phyloP scores from a whole-genome alignment of 2,797 vertebrate genomes.

The Decapterus maruadsi region DNA sequence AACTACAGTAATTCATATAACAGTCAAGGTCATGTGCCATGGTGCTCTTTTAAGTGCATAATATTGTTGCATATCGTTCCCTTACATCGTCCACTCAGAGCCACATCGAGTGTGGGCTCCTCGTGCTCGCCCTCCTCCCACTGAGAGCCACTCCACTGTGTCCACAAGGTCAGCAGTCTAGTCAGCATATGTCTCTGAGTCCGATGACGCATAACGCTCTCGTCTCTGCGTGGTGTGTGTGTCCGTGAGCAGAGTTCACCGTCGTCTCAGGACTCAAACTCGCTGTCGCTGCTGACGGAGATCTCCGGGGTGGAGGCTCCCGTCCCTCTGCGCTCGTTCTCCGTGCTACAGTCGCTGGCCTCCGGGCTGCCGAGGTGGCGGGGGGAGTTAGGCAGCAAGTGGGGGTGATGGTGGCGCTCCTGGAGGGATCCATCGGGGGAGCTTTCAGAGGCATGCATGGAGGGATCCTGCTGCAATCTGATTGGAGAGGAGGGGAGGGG shows the following conservation, averaged over 20 bases:
- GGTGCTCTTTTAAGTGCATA: slow-evolving; percentile 79
- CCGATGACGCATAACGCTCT: background rate
- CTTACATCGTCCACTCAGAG: slow-evolving; percentile 34
- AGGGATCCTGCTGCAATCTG: slow-evolving; percentile 84
- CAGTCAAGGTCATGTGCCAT: slow-evolving; percentile 52
- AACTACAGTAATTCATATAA: slow-evolving; percentile 34
- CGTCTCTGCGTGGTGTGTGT: too few relatives aligned
- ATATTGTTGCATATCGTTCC: slow-evolving; percentile 49
- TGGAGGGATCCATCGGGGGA: slow-evolving; percentile 76
- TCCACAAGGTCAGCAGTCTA: slow-evolving; percentile 26
- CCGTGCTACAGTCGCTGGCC: slow-evolving; percentile 84
- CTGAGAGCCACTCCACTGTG: slow-evolving; percentile 29
- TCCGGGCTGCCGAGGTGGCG: slow-evolving; percentile 79
- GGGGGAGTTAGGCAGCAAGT: slow-evolving; percentile 71
- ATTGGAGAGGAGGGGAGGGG: background rate
- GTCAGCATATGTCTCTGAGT: slow-evolving; percentile 28
- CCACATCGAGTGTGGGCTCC: slow-evolving; percentile 24
- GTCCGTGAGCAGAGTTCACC: background rate
- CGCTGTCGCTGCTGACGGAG: slow-evolving; percentile 88
- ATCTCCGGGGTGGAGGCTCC: slow-evolving; percentile 84
- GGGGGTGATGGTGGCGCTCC: slow-evolving; percentile 73
- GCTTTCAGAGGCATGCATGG: slow-evolving; percentile 73
- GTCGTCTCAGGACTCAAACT: slow-evolving; percentile 83
- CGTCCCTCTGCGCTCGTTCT: slow-evolving; percentile 71
- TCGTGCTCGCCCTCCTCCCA: slow-evolving; percentile 4